Evolutionary conservation across 2,888 invertebrate species (phyloP).

Genomic region (Pristionchus fissidentatus): DNA sequence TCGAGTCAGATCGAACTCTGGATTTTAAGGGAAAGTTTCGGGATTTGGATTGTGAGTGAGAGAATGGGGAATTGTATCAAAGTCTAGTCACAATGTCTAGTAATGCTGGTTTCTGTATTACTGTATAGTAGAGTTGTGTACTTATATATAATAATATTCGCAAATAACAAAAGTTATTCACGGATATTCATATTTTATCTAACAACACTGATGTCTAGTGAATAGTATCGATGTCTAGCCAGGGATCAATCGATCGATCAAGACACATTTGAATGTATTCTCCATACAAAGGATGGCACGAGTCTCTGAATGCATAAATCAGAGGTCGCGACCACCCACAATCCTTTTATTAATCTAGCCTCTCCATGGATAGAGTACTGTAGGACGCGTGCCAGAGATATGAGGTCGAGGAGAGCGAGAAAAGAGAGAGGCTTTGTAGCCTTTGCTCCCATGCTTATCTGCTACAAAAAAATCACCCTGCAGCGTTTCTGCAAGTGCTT

Average conservation of each 20-base stretch:
- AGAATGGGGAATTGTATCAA: not conserved
- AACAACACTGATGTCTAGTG: no score
- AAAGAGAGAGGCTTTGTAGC: not conserved
- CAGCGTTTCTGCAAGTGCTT: no score
- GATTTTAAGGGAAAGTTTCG: no score
- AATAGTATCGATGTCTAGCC: no score
- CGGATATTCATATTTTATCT: no score
- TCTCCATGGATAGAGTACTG: not conserved
- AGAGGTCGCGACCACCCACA: not conserved
- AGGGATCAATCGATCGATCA: not conserved
- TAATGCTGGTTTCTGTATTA: no score
- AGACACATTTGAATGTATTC: slow-evolving; percentile 14
- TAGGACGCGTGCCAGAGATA: not conserved
- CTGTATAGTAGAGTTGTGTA: no score
- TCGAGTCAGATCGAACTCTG: not conserved
- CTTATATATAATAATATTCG: no score
- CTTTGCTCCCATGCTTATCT: no score
- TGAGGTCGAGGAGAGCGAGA: not conserved
- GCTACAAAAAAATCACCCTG: no score
- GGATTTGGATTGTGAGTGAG: not conserved
- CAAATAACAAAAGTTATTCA: no score
- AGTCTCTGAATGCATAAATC: not conserved
- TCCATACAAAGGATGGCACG: slow-evolving; percentile 18
- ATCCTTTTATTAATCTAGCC: slow-evolving; percentile 6
- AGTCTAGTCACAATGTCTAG: no score